A percentile compares a stretch with the other conserved stretches of the same genome.
These are phyloP conservation scores for Brachypterus glaber DNA, from an alignment of 2,888 invertebrate species.

Conservation along the genomic window DNA sequence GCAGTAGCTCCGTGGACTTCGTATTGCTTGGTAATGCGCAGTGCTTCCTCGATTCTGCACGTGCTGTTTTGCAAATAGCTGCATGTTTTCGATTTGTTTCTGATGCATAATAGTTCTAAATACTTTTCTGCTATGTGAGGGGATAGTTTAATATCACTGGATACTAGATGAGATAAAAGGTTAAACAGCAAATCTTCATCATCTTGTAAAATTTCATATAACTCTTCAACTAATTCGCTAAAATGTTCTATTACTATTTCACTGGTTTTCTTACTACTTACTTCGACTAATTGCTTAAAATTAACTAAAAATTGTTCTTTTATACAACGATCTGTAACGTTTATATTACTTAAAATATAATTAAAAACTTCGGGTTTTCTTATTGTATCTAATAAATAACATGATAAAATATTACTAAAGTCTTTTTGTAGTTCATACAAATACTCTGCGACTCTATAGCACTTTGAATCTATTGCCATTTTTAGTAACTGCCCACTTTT, in stretches of 20 bases:
- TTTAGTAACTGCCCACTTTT: conserved; percentile 49
- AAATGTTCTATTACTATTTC: conserved; percentile 52
- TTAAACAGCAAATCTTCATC: conserved; percentile 42
- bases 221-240: conserved; percentile 39
- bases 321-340: conserved; percentile 38
- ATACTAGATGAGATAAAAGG: conserved; percentile 50
- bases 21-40: conserved; percentile 53
- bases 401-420: conserved; percentile 55
- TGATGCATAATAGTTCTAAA: conserved; percentile 53
- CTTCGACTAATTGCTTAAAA: conserved; percentile 47
- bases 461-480: conserved; percentile 55
- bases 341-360: conserved; percentile 45
- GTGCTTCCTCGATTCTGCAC: conserved; percentile 55
- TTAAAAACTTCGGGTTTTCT: conserved; percentile 53
- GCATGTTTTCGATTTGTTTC: conserved; percentile 46
- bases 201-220: conserved; percentile 41
- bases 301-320: conserved; percentile 40
- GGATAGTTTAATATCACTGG: conserved; percentile 37
- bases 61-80: conserved; percentile 36
- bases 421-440: conserved; percentile 51
- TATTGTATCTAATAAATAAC: conserved; percentile 56
- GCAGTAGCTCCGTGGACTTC: conserved; percentile 58
- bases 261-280: conserved; percentile 54
- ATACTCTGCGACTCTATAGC: conserved; percentile 61
- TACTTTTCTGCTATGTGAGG: conserved; percentile 49